These are phyloP conservation scores for Xyrauchen texanus DNA, from an alignment of 2,113 vertebrate species.

Conservation along the genomic window DNA sequence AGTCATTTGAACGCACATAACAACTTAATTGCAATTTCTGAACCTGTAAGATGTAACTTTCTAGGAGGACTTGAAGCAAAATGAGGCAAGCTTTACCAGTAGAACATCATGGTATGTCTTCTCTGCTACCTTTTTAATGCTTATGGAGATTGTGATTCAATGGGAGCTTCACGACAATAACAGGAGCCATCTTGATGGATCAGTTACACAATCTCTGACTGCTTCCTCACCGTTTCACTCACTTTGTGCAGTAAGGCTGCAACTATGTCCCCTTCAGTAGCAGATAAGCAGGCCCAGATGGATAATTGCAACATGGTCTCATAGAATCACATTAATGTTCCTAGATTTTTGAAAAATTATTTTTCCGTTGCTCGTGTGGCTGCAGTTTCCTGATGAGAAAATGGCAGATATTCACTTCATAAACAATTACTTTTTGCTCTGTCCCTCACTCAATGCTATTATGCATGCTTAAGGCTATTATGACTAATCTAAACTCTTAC, in stretches of 20 bases:
- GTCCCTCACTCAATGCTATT: no score
- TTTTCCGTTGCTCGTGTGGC: no score
- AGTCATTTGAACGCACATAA: no score
- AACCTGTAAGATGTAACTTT: background rate
- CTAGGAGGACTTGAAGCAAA: background rate
- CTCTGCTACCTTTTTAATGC: constrained; percentile 22
- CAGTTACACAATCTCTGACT: constrained; percentile 29
- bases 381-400: no score
- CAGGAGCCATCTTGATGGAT: constrained; percentile 33
- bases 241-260: background rate
- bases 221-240: constrained; percentile 23
- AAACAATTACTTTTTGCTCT: no score
- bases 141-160: constrained; percentile 17
- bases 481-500: no score
- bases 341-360: no score
- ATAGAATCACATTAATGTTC: no score
- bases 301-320: no score
- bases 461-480: no score
- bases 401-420: no score
- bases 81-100: background rate
- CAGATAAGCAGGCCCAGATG: background rate
- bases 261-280: background rate
- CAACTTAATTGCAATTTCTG: no score
- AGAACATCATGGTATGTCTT: background rate
- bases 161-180: constrained; percentile 9